Base-by-base conservation (phyloP, 2,113 vertebrate genomes). In the Grallaria varia region DNA sequence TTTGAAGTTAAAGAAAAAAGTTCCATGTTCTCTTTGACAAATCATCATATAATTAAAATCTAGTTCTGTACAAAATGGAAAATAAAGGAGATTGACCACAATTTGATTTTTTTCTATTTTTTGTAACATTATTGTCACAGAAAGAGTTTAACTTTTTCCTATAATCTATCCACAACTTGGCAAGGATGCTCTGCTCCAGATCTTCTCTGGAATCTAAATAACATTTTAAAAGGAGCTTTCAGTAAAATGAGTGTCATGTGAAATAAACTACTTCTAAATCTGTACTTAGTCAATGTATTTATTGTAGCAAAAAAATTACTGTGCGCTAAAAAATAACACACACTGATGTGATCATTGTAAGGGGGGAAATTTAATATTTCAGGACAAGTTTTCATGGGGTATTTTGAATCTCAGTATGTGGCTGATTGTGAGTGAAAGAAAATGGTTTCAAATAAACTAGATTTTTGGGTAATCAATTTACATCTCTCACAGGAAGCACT, bases 401-500 rank as follows among this genome's bases (percentile, higher is more conserved):
- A 27, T 28, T 91, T 27, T 56, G 62, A 73, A 76, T 53, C 42
- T 58, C 37, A 85, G 27, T 50, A 59, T 12, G 2, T 58, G 22
- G 2, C 27, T 80, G 20, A 33, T 23, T 53, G 42, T 8, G 12
- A 76, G 62, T 22, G 6, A 86, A 94, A 92, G 49, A 66, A 84
- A 56, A 35, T n/a, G 8, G 2, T 35, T 92, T 68, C 28, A 81
- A 24, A 14, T 25, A 73, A 21, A 14, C 9, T 67, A 68, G 35
- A 66, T 52, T 85, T 93, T 64, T 28, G 45, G 15, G 16, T 30
- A 37, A 40, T 67, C 59, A 45, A 35, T 75, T 76, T 72, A 18
- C 1, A 3, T 40, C 8, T 30, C 1, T 82, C 22, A 50, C 8
- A 45, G 40, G 35, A 50, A 76, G 1, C 0, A 11, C 23, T 69